These are phyloP conservation scores for Leucoraja erinaceus DNA, from an alignment of 2,113 vertebrate species.

Conservation along the genomic window DNA sequence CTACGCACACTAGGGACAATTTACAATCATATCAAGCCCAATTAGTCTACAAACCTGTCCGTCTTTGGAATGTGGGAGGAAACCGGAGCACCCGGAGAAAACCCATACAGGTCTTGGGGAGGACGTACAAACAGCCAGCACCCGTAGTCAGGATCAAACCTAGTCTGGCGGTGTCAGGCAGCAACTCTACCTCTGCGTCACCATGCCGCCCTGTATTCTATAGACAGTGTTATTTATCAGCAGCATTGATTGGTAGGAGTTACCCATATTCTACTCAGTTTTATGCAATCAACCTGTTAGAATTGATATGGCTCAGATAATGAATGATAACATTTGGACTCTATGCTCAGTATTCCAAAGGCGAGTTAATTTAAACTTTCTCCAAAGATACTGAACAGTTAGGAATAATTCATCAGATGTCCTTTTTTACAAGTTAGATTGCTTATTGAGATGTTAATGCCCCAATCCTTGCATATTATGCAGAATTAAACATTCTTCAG, in stretches of 20 bases:
- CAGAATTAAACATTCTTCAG: not conserved
- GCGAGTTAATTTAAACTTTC: not conserved
- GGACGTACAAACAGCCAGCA: too few species aligned
- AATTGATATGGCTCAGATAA: not conserved
- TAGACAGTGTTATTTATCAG: too few species aligned
- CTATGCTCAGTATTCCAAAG: not conserved
- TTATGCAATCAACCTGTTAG: not conserved
- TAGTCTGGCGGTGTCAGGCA: too few species aligned
- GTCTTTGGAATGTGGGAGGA: too few species aligned
- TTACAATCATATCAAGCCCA: too few species aligned
- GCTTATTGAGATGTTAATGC: not conserved
- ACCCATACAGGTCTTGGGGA: too few species aligned
- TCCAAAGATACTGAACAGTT: not conserved
- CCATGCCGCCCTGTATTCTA: too few species aligned
- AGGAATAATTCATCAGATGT: not conserved
- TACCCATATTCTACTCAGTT: not conserved
- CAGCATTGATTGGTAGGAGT: not conserved
- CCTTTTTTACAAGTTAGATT: not conserved
- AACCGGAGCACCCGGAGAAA: too few species aligned
- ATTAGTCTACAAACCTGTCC: too few species aligned
- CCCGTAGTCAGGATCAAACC: too few species aligned
- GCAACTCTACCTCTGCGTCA: too few species aligned
- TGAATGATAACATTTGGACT: not conserved
- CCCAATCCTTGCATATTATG: not conserved
- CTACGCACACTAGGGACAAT: too few species aligned